Evolutionary conservation across 2,797 vertebrate genomes (phyloP).

Genomic region (Pitangus sulphuratus): DNA sequence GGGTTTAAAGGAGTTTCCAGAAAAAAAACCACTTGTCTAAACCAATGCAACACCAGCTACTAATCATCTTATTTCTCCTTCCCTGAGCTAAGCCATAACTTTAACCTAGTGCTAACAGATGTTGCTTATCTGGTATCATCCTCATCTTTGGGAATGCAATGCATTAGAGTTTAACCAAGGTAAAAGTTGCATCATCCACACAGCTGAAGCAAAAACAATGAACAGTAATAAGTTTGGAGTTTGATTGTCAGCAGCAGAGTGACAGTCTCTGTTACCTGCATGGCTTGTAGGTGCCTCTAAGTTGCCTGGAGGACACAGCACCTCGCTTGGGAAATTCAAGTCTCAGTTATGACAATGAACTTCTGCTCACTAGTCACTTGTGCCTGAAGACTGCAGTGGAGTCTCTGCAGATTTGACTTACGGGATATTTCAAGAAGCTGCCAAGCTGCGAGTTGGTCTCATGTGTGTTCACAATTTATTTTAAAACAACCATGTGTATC

Average conservation of each 20-base stretch:
- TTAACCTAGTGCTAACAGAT: neutral
- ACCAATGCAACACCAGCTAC: neutral
- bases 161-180: neutral
- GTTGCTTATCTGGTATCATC: neutral
- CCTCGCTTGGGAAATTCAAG: neutral
- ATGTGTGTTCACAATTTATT: neutral
- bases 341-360: neutral
- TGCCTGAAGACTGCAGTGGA: neutral
- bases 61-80: neutral
- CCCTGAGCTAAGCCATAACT: neutral
- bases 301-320: neutral
- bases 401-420: neutral
- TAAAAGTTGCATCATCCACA: neutral
- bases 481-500: neutral
- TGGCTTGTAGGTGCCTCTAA: rapidly evolving
- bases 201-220: neutral
- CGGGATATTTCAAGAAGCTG: neutral
- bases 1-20: neutral
- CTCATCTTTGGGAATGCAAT: neutral
- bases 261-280: neutral
- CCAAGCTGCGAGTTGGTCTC: rapidly evolving
- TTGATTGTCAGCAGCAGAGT: neutral
- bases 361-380: neutral
- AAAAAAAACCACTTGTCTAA: neutral
- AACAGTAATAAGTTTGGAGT: neutral